Evolutionary conservation across 2,113 vertebrate species (phyloP), one percentile per base, ranked within the genome.

Genomic region (Rallus limicola): DNA sequence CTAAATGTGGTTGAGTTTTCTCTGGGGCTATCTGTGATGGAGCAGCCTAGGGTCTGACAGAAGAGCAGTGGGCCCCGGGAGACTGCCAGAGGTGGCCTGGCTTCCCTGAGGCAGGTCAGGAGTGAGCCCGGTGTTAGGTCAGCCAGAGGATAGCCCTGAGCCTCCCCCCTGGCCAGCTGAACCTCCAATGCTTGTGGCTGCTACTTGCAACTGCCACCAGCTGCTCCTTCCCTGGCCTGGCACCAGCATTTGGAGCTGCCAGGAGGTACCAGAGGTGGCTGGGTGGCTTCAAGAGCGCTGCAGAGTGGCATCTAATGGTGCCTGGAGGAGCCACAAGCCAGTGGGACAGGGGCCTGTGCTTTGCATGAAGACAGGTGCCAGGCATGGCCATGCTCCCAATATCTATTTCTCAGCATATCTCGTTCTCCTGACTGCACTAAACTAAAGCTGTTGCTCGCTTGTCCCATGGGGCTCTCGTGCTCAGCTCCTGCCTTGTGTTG

Each of bases 371-470:
- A 4, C 34, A 13, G 59, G 55, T 44, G 64, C 50, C n/a, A 29
- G 64, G 74, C 77, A 7, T 3, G 2, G 38, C 60, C 7, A 0
- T 1, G 1, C 14, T 78, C 24, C 50, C 16, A 15, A 2, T 26
- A 8, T 1, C 29, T 70, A 0, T 23, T 86, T 76, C 46, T 42
- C 50, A 38, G 36, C 10, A 6, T 42, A 4, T 34, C 75, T 68
- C 92, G 6, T 29, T 71, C 72, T 58, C 58, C 53, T 77, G 60
- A 31, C 31, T 40, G 55, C 68, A 6, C 64, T 62, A 24, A 67
- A 56, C 38, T 60, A 5, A 21, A 71, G 42, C 16, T 40, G 24
- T 46, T 76, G 16, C 67, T 82, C 6, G 0, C 15, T 67, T 70
- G 46, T 91, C 74, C 46, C 42, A 3, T 12, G 29, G 10, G n/a